A percentile compares a stretch with the other conserved stretches of the same genome.
phyloP scores from a whole-genome alignment of 2,888 invertebrate genomes.

The Notodonta ziczac region DNA sequence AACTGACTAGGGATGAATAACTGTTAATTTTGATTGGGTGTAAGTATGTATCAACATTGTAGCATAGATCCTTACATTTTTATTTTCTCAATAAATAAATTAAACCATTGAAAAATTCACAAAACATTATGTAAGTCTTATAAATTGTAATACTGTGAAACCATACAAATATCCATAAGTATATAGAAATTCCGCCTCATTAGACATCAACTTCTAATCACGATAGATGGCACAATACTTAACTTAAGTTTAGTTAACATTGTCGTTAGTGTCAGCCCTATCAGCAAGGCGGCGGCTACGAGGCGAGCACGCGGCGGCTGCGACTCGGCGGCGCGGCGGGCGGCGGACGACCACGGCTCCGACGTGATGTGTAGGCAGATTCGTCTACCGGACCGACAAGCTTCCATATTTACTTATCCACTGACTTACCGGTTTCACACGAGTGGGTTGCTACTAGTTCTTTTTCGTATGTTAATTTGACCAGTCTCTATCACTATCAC shows the following conservation, averaged over 20 bases:
- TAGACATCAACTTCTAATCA: too few relatives aligned
- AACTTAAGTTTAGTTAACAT: too few relatives aligned
- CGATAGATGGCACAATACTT: too few relatives aligned
- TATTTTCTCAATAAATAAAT: too few relatives aligned
- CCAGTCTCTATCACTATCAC: slow-evolving; percentile 60
- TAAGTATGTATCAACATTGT: too few relatives aligned
- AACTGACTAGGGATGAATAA: background rate
- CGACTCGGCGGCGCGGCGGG: slow-evolving; percentile 25
- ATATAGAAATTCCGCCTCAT: too few relatives aligned
- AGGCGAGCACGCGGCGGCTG: slow-evolving; percentile 1
- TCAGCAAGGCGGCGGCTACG: background rate
- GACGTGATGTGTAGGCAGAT: slow-evolving; percentile 72
- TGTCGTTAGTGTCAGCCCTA: background rate
- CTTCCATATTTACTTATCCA: slow-evolving; percentile 80
- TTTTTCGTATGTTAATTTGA: slow-evolving; percentile 70
- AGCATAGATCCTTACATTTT: too few relatives aligned
- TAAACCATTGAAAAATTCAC: too few relatives aligned
- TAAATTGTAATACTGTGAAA: too few relatives aligned
- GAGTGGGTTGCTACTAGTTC: slow-evolving; percentile 76
- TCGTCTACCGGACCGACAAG: slow-evolving; percentile 72
- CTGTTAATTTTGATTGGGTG: background rate
- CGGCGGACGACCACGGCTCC: slow-evolving; percentile 13
- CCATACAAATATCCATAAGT: too few relatives aligned
- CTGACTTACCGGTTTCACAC: slow-evolving; percentile 74
- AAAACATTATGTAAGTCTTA: too few relatives aligned